A percentile compares a stretch with the other conserved stretches of the same genome.
Evolutionary conservation across 2,888 invertebrate species (phyloP).

Genomic region (Drosophila siamana): DNA sequence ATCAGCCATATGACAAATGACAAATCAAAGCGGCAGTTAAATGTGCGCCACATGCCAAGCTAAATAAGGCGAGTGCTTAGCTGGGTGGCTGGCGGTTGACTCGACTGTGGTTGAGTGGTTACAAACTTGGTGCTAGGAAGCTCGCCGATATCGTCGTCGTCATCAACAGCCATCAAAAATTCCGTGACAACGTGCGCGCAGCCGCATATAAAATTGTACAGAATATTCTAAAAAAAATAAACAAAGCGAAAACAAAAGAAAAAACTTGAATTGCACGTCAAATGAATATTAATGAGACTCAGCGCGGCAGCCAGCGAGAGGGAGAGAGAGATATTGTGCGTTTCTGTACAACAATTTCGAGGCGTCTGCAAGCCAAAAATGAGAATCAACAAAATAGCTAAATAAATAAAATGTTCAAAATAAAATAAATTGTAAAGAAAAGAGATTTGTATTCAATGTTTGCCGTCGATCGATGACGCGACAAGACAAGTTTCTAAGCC

Average conservation of each 20-base stretch:
- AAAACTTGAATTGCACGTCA: slow-evolving; percentile 55
- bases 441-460: slow-evolving; percentile 56
- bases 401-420: slow-evolving; percentile 22
- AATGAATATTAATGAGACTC: slow-evolving; percentile 65
- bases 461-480: slow-evolving; percentile 25
- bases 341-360: slow-evolving; percentile 36
- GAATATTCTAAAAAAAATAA: slow-evolving; percentile 46
- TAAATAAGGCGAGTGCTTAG: slow-evolving; percentile 29
- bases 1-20: slow-evolving; percentile 18
- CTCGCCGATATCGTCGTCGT: slow-evolving; percentile 37
- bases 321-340: slow-evolving; percentile 5
- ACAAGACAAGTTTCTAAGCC: slow-evolving; percentile 42
- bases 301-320: neutral
- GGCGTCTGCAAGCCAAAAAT: slow-evolving; percentile 32
- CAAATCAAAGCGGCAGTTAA: slow-evolving; percentile 37
- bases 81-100: slow-evolving; percentile 9
- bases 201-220: slow-evolving; percentile 23
- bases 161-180: slow-evolving; percentile 40
- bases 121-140: slow-evolving; percentile 70
- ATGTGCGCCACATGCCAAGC: slow-evolving; percentile 35
- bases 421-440: slow-evolving; percentile 24
- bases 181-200: slow-evolving; percentile 33
- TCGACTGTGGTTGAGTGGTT: slow-evolving; percentile 16
- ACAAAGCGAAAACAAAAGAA: slow-evolving; percentile 29
- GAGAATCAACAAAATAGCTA: slow-evolving; percentile 1